These are phyloP conservation scores for Siniperca obscura DNA, from an alignment of 2,797 vertebrate genomes.

Conservation along the genomic window DNA sequence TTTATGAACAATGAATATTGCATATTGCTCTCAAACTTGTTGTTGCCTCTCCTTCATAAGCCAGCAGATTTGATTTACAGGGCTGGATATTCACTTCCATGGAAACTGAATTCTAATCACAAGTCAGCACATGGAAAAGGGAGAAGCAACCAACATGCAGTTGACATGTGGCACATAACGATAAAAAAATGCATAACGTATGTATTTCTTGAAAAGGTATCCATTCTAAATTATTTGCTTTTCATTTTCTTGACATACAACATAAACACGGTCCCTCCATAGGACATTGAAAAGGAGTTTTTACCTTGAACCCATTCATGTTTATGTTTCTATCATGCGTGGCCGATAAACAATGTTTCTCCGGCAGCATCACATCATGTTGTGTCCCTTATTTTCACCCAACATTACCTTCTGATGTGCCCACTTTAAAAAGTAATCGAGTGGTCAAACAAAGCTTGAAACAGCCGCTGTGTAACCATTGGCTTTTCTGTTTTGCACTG, in stretches of 20 bases:
- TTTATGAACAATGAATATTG: constrained; percentile 85
- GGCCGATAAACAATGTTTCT: constrained; percentile 53
- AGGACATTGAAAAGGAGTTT: not conserved
- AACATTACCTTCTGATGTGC: constrained; percentile 70
- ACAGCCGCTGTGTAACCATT: constrained; percentile 38
- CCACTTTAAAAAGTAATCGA: constrained; percentile 78
- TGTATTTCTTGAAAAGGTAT: not conserved
- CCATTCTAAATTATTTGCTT: constrained; percentile 17
- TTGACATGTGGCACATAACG: constrained; percentile 19
- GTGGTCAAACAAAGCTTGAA: constrained; percentile 75
- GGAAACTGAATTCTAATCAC: constrained; percentile 73
- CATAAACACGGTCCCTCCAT: not conserved
- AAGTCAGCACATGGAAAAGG: constrained; percentile 36
- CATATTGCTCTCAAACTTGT: constrained; percentile 81
- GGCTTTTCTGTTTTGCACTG: constrained; percentile 65
- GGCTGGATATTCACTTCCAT: constrained; percentile 66
- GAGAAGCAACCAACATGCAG: constrained; percentile 14
- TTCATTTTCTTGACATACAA: constrained; percentile 27
- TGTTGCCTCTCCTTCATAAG: constrained; percentile 76
- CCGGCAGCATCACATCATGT: constrained; percentile 52
- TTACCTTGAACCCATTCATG: constrained; percentile 6
- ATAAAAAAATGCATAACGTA: constrained; percentile 19
- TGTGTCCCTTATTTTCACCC: constrained; percentile 66
- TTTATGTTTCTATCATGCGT: constrained; percentile 51
- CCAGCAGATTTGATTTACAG: constrained; percentile 79